Evolutionary conservation across 2,888 invertebrate species (phyloP).

Genomic region (Tetragnatha montana): DNA sequence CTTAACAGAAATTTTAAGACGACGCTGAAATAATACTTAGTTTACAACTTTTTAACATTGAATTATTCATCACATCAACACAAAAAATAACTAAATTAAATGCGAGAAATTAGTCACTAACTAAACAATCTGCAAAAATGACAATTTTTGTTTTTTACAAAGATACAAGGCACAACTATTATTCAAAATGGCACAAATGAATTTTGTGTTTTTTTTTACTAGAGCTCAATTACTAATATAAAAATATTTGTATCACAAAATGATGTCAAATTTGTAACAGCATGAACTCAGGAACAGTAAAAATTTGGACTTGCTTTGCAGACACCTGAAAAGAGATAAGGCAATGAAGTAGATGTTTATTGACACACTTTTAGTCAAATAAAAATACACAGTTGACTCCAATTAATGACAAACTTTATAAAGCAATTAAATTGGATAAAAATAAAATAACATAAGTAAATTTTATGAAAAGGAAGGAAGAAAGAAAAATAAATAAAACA

Average conservation of each 20-base stretch:
- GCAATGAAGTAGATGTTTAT: too few species aligned
- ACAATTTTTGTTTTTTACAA: constrained; percentile 44
- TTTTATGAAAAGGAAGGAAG: too few species aligned
- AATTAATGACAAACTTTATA: too few species aligned
- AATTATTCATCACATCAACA: not conserved
- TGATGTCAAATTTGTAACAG: constrained; percentile 54
- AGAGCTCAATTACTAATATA: constrained; percentile 65
- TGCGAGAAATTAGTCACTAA: constrained; percentile 37
- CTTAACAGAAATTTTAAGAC: constrained; percentile 24
- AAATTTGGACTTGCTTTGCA: constrained; percentile 56
- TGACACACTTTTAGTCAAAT: too few species aligned
- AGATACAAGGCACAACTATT: constrained; percentile 70
- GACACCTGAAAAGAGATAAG: constrained; percentile 27
- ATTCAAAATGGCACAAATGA: constrained; percentile 68
- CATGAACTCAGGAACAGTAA: constrained; percentile 63
- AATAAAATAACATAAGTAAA: too few species aligned
- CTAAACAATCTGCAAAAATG: constrained; percentile 29
- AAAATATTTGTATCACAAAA: constrained; percentile 70
- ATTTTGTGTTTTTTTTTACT: constrained; percentile 51
- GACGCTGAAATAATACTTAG: constrained; percentile 47
- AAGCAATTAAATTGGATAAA: too few species aligned
- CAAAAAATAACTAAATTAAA: constrained; percentile 37
- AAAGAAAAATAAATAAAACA: too few species aligned
- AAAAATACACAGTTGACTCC: too few species aligned
- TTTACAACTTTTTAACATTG: constrained; percentile 13